phyloP scores from a whole-genome alignment of 2,888 invertebrate genomes.

The Napeogenes inachia region DNA sequence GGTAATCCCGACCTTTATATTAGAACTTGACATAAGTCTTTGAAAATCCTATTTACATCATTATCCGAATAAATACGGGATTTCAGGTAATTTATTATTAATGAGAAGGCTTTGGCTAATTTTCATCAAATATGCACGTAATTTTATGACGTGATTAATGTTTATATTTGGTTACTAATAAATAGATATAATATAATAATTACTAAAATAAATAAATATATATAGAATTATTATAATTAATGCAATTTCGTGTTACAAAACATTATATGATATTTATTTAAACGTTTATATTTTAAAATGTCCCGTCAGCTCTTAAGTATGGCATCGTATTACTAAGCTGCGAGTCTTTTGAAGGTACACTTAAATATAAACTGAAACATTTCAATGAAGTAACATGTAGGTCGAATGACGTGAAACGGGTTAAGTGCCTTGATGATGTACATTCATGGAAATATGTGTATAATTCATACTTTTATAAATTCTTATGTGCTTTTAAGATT shows the following conservation, averaged over 20 bases:
- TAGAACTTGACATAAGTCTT: no score
- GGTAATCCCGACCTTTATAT: no score
- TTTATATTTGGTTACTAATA: no score
- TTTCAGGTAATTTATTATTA: not conserved
- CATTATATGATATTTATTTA: no score
- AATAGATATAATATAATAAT: no score
- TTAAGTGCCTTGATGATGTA: conserved; percentile 24
- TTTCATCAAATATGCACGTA: not conserved
- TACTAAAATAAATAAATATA: no score
- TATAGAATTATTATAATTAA: no score
- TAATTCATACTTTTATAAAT: conserved; percentile 8
- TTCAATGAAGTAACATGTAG: conserved; percentile 13
- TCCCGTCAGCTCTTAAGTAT: not conserved
- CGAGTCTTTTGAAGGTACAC: not conserved
- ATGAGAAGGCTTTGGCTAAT: not conserved
- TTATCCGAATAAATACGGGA: not conserved
- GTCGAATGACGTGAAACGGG: conserved; percentile 21
- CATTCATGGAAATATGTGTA: conserved; percentile 23
- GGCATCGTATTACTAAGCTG: not conserved
- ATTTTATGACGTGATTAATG: no score
- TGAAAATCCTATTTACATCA: no score
- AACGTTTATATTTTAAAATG: no score
- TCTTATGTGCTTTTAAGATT: not conserved
- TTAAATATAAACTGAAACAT: not conserved
- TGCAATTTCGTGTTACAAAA: no score